A percentile compares a stretch with the other conserved stretches of the same genome.
These are phyloP conservation scores for Hycleus cichorii DNA, from an alignment of 1,140 invertebrate genomes.

Conservation along the genomic window DNA sequence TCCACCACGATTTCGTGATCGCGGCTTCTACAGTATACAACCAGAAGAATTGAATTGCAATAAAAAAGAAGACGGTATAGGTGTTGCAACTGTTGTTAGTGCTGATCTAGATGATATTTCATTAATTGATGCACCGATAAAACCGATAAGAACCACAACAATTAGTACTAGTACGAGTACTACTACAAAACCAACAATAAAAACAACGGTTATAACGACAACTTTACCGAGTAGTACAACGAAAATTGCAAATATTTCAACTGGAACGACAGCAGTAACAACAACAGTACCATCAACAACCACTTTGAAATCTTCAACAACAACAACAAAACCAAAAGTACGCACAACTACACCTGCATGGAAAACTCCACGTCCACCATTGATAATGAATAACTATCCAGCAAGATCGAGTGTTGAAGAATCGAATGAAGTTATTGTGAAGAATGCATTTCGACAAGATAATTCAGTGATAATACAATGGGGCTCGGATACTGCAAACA, in stretches of 20 bases:
- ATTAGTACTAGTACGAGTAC: conserved; percentile 29
- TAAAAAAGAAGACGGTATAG: conserved; percentile 18
- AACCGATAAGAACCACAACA: conserved; percentile 3
- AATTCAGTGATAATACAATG: conserved; percentile 86
- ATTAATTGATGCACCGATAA: conserved; percentile 13
- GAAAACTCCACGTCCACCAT: conserved; percentile 51
- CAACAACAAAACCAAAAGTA: conserved; percentile 35
- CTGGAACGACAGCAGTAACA: conserved; percentile 21
- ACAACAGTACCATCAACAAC: conserved; percentile 33
- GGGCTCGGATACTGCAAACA: conserved; percentile 78
- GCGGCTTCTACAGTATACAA: conserved; percentile 80
- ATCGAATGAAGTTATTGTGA: conserved; percentile 70
- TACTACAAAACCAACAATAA: conserved; percentile 27
- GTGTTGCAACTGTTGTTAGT: conserved; percentile 50
- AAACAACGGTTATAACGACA: conserved; percentile 19
- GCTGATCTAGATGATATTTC: conserved; percentile 45
- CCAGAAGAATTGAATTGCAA: conserved; percentile 59
- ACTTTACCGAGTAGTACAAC: conserved; percentile 27
- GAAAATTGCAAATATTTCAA: not conserved
- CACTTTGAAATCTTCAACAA: conserved; percentile 12
- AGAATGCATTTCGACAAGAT: conserved; percentile 76
- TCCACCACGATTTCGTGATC: conserved; percentile 65
- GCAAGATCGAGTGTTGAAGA: conserved; percentile 54
- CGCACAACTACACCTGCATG: conserved; percentile 39
- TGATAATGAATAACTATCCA: conserved; percentile 64